Evolutionary conservation across 2,797 vertebrate species (phyloP).

Genomic region (Acridotheres tristis): DNA sequence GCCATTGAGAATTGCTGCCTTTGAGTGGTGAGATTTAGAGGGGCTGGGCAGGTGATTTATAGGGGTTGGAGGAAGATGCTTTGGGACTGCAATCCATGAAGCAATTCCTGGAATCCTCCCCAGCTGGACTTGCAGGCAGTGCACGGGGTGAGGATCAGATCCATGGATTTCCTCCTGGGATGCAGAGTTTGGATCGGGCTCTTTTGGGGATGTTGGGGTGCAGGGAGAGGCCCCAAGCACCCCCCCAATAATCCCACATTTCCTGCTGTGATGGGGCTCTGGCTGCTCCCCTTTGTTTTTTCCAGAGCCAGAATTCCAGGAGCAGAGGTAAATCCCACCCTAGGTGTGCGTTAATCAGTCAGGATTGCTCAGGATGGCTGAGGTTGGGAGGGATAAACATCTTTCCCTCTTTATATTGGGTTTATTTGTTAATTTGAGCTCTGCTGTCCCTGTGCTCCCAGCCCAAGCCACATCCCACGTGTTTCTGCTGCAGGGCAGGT

Average conservation of each 20-base stretch:
- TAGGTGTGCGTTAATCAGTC: too few relatives aligned
- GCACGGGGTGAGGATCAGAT: not conserved
- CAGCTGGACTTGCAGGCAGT: rapidly evolving
- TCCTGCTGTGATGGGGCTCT: not conserved
- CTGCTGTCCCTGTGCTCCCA: not conserved
- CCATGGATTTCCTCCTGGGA: rapidly evolving
- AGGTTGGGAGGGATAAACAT: not conserved
- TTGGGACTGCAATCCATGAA: not conserved
- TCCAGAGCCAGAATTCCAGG: not conserved
- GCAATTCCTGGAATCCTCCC: not conserved
- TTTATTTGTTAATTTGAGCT: not conserved
- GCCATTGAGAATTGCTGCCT: not conserved
- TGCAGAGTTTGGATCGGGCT: not conserved
- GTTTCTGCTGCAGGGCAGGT: not conserved
- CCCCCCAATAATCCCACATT: rapidly evolving
- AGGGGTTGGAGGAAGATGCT: not conserved
- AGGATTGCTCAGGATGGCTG: not conserved
- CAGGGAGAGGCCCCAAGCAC: not conserved
- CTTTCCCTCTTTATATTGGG: not conserved
- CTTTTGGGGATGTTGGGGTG: not conserved
- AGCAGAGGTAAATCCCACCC: not conserved
- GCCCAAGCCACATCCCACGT: rapidly evolving
- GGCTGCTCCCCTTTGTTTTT: not conserved
- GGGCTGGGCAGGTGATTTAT: not conserved
- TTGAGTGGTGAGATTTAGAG: not conserved